Evolutionary conservation across 1,140 invertebrate species (phyloP).

Genomic region (Nixonia krombeini): DNA sequence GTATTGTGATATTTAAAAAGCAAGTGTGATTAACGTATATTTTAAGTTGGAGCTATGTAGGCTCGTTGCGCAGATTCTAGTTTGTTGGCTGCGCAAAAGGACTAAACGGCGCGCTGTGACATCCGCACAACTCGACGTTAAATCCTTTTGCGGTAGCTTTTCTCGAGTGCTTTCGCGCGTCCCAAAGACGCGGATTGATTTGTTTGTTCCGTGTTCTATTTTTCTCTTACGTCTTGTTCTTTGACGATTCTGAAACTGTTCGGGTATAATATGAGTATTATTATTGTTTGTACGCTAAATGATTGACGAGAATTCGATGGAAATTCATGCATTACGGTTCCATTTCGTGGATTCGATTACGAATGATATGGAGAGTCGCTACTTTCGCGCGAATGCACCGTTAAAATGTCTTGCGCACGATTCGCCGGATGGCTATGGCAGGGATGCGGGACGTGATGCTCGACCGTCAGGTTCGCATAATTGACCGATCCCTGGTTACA

Average conservation of each 20-base stretch:
- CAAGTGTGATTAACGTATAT: constrained; percentile 56
- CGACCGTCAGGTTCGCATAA: neutral
- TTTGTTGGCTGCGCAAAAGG: constrained; percentile 47
- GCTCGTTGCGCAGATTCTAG: constrained; percentile 45
- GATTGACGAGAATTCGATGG: no score
- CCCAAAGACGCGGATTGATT: constrained; percentile 6
- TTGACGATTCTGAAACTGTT: no score
- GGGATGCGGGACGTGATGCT: constrained; percentile 21
- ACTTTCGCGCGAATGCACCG: constrained; percentile 29
- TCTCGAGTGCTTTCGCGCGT: constrained; percentile 10
- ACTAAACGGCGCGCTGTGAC: no score
- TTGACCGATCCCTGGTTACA: constrained; percentile 41
- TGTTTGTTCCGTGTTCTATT: neutral
- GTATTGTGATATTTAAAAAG: constrained; percentile 61
- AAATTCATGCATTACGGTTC: no score
- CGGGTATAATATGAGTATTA: no score
- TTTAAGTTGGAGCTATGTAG: constrained; percentile 51
- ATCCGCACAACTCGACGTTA: no score
- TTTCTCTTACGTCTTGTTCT: no score
- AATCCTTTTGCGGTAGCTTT: neutral
- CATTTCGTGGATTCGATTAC: no score
- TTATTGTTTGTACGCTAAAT: no score
- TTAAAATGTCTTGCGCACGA: constrained; percentile 48
- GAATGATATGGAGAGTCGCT: neutral
- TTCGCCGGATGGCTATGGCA: constrained; percentile 56